Conservation (phyloP, 2,888 invertebrate species). For the Saturnia pavonia region DNA sequence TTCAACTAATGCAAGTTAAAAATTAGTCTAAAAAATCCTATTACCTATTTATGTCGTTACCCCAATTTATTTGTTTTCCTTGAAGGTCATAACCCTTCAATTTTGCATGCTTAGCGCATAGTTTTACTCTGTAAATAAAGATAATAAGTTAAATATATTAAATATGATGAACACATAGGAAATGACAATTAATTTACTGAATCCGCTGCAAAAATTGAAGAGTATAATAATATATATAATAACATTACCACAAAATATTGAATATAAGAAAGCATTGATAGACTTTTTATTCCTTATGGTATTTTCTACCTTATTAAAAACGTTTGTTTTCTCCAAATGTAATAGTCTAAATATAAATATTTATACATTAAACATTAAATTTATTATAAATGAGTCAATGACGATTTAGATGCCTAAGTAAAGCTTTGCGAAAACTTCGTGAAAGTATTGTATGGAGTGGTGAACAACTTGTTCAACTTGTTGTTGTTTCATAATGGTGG, state of each 20-base stretch:
- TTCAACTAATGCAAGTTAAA: neutral
- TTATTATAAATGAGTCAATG: neutral
- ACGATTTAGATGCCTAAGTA: neutral
- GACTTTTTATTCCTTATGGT: neutral
- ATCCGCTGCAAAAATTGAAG: neutral
- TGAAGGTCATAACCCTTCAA: neutral
- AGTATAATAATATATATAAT: no score
- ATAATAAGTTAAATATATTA: no score
- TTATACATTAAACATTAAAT: no score
- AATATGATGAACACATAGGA: neutral
- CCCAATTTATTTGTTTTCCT: constrained; percentile 3
- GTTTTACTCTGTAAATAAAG: constrained; percentile 1
- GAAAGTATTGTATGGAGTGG: no score
- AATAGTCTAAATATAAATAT: neutral
- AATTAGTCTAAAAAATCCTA: neutral
- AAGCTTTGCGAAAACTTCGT: neutral
- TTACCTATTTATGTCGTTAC: neutral
- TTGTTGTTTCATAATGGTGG: no score
- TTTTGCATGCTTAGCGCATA: neutral
- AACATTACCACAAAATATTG: neutral
- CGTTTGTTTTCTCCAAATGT: neutral
- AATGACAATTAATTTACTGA: neutral
- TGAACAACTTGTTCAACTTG: no score
- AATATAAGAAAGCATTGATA: neutral
- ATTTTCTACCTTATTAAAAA: neutral